Conservation (phyloP, 2,888 invertebrate genomes). For the Melieria picta region DNA sequence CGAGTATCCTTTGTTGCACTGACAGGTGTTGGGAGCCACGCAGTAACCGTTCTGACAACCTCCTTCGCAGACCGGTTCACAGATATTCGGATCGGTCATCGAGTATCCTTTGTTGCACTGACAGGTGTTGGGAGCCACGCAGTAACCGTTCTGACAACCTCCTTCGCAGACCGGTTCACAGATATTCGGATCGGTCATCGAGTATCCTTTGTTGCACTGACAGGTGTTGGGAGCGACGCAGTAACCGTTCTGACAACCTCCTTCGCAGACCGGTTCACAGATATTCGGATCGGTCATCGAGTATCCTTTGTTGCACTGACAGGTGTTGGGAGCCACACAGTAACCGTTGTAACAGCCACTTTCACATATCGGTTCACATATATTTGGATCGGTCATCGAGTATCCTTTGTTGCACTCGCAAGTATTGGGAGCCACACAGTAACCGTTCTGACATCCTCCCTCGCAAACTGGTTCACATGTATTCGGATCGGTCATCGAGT, state of each 20-base stretch:
- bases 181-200: neutral
- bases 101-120: conserved; percentile 43
- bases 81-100: conserved; percentile 8
- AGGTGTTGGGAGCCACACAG: conserved; percentile 55
- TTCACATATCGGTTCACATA: conserved; percentile 49
- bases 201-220: conserved; percentile 58
- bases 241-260: conserved; percentile 54
- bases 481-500: neutral
- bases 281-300: neutral
- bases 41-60: conserved; percentile 77
- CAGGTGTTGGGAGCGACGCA: conserved; percentile 45
- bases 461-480: conserved; percentile 39
- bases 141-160: conserved; percentile 37
- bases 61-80: conserved; percentile 48
- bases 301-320: conserved; percentile 47
- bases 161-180: conserved; percentile 39
- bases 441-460: conserved; percentile 33
- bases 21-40: conserved; percentile 63
- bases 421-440: conserved; percentile 37
- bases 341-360: conserved; percentile 67
- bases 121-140: conserved; percentile 39
- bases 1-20: conserved; percentile 43
- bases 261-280: conserved; percentile 43
- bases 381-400: conserved; percentile 34
- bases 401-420: conserved; percentile 39